Evolutionary conservation across 1,140 invertebrate species (phyloP).

Genomic region (Drosophila serrata): DNA sequence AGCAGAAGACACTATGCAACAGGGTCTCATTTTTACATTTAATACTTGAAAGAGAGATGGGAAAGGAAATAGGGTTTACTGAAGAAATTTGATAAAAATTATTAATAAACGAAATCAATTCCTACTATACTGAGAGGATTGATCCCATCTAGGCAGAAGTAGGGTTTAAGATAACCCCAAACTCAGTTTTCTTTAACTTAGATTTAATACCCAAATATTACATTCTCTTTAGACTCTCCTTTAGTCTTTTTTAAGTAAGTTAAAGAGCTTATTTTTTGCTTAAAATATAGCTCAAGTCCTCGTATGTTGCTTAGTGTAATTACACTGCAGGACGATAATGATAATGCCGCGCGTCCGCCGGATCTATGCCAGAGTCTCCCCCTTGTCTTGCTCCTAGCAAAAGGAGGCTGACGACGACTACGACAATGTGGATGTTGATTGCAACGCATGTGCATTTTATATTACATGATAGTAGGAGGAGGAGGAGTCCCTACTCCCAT

Average conservation of each 20-base stretch:
- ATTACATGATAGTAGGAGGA: conserved; percentile 45
- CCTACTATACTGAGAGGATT: background rate
- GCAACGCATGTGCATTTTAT: conserved; percentile 58
- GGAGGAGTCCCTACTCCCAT: conserved; percentile 1
- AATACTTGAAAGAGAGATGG: too few species aligned
- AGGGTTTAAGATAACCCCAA: background rate
- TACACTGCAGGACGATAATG: conserved; percentile 36
- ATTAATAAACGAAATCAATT: background rate
- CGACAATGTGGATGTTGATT: conserved; percentile 60
- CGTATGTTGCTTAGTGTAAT: conserved; percentile 24
- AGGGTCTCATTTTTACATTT: background rate
- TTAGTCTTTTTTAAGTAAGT: background rate
- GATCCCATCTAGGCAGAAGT: background rate
- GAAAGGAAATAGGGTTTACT: background rate
- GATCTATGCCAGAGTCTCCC: conserved; percentile 24
- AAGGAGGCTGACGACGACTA: conserved; percentile 23
- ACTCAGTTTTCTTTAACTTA: background rate
- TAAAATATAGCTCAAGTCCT: background rate
- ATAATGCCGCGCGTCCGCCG: conserved; percentile 31
- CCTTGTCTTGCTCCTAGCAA: background rate
- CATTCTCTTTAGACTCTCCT: background rate
- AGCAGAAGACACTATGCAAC: conserved; percentile 30
- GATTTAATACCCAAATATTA: background rate
- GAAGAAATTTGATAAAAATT: too few species aligned
- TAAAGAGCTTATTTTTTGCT: accelerated